Evolutionary conservation across 2,113 vertebrate genomes (phyloP).

Genomic region (Orthonyx spaldingii): DNA sequence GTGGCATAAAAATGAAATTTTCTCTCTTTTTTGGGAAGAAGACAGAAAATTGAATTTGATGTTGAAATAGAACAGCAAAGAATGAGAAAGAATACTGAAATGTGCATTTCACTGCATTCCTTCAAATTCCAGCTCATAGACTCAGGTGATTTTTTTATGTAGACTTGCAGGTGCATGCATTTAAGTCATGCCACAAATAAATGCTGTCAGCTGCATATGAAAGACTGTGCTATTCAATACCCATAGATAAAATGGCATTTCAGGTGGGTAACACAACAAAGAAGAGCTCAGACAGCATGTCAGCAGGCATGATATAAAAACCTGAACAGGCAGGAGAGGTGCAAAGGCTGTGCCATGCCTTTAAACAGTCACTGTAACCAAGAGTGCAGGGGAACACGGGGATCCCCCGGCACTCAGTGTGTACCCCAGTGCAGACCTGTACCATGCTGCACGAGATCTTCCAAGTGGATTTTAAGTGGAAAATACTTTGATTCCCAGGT

Average conservation of each 20-base stretch:
- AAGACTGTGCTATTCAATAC: neutral
- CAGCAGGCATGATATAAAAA: neutral
- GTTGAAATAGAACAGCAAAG: neutral
- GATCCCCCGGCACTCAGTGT: accelerated
- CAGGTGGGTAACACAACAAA: neutral
- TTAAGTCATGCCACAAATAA: neutral
- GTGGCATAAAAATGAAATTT: neutral
- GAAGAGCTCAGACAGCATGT: neutral
- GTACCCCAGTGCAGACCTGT: neutral
- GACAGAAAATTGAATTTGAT: neutral
- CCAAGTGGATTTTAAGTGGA: neutral
- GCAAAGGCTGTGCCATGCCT: neutral
- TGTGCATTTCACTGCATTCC: neutral
- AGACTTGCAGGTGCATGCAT: neutral
- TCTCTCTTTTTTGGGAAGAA: neutral
- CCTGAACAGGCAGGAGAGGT: neutral
- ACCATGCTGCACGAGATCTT: accelerated
- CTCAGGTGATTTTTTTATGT: neutral
- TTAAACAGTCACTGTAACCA: accelerated
- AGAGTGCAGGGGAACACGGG: neutral
- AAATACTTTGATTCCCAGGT: neutral
- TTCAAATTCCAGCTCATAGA: neutral
- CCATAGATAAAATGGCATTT: neutral
- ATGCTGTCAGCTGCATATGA: neutral
- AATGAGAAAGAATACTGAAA: neutral